Evolutionary conservation across 2,888 invertebrate species (phyloP).

Genomic region (Unio delphinus): DNA sequence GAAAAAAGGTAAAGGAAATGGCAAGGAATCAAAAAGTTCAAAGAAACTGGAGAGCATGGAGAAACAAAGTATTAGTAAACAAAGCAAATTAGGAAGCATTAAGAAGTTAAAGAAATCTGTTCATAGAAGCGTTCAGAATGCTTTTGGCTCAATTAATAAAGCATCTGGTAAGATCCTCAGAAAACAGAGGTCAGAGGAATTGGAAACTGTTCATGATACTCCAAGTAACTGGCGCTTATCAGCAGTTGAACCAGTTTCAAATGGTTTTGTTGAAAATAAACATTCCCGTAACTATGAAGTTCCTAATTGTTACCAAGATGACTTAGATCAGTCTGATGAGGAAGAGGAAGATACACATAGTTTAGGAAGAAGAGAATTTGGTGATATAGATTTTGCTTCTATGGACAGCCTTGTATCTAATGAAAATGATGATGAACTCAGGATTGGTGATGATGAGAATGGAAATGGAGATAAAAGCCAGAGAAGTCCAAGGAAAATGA

Average conservation of each 20-base stretch:
- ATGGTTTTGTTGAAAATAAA: constrained; percentile 4
- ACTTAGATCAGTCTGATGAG: constrained; percentile 14
- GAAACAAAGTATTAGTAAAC: constrained; percentile 21
- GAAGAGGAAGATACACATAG: constrained; percentile 8
- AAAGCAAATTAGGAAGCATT: constrained; percentile 52
- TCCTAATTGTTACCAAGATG: constrained; percentile 19
- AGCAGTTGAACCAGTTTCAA: constrained; percentile 3
- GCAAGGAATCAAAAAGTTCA: constrained; percentile 19
- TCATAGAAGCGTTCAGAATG: constrained; percentile 52
- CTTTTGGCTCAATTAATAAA: constrained; percentile 57
- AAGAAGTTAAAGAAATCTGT: constrained; percentile 53
- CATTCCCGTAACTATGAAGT: constrained; percentile 22
- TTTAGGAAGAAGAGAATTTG: constrained; percentile 3
- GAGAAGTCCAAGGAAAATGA: constrained; percentile 22
- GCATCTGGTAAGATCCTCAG: constrained; percentile 52
- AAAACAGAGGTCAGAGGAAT: constrained; percentile 46
- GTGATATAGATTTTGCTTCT: constrained; percentile 17
- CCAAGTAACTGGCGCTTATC: constrained; percentile 37
- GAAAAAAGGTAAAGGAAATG: constrained; percentile 24
- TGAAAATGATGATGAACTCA: constrained; percentile 20
- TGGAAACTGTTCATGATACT: constrained; percentile 33
- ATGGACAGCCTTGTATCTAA: constrained; percentile 11
- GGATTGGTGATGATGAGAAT: constrained; percentile 30
- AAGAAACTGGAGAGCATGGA: constrained; percentile 18
- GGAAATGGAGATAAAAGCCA: constrained; percentile 16